phyloP scores from a whole-genome alignment of 2,113 vertebrate species.

The Electrona antarctica region DNA sequence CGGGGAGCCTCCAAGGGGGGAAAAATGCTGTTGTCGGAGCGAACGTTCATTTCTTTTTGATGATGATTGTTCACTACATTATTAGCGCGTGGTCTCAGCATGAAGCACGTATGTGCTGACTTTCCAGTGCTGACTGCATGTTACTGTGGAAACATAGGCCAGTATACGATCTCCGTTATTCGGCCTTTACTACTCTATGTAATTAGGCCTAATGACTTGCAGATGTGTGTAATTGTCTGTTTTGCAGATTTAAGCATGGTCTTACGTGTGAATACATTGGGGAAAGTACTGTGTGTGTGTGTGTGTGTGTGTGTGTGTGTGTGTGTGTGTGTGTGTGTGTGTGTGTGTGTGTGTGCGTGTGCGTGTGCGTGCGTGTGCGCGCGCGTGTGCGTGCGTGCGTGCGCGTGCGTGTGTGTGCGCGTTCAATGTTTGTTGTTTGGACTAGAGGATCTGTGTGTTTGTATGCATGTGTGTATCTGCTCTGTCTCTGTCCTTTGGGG shows the following conservation, averaged over 20 bases:
- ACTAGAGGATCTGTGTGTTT: no score
- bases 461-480: no score
- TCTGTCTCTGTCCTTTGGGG: no score
- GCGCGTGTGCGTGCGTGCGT: conserved; percentile 1
- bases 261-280: conserved; percentile 48
- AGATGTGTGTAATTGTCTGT: conserved; percentile 70
- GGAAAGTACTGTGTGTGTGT: conserved; percentile 18
- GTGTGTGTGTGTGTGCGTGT: background rate
- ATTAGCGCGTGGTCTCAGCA: conserved; percentile 15
- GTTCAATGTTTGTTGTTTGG: no score
- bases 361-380: conserved; percentile 7
- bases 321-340: background rate
- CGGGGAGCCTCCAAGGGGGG: conserved; percentile 22
- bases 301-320: background rate
- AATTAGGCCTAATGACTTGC: conserved; percentile 69
- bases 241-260: conserved; percentile 63
- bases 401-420: background rate
- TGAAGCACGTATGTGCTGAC: conserved; percentile 23
- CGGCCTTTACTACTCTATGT: conserved; percentile 44
- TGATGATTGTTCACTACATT: conserved; percentile 41
- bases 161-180: conserved; percentile 33
- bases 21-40: conserved; percentile 27
- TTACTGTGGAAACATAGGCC: conserved; percentile 33
- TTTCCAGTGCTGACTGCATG: conserved; percentile 44
- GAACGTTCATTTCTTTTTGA: background rate